Conservation (phyloP, 2,113 vertebrate genomes). For the Acrocephalus kingi region DNA sequence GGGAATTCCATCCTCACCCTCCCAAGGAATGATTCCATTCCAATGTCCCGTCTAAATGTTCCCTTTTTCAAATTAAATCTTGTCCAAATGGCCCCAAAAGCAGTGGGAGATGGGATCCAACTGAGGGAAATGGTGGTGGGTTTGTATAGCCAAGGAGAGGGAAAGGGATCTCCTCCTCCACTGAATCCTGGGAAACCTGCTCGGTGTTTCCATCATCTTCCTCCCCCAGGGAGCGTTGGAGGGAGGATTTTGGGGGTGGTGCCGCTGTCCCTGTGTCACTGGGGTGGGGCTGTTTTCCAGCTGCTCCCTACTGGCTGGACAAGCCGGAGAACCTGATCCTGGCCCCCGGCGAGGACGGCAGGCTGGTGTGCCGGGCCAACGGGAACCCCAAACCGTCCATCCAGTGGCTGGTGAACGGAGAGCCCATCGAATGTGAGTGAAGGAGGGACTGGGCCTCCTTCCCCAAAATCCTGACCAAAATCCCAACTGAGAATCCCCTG, state of each 20-base stretch:
- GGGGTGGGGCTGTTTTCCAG: constrained; percentile 62
- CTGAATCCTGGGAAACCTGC: rapidly evolving
- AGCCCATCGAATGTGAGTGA: constrained; percentile 84
- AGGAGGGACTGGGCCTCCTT: background rate
- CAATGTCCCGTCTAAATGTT: background rate
- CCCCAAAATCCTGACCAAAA: background rate
- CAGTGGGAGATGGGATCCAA: rapidly evolving
- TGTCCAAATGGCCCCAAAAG: background rate
- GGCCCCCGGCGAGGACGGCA: constrained; percentile 88
- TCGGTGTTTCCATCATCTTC: rapidly evolving
- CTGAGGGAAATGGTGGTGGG: rapidly evolving
- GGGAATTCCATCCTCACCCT: background rate
- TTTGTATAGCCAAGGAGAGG: background rate
- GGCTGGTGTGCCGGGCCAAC: constrained; percentile 90
- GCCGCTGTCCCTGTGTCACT: background rate
- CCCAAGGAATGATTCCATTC: background rate
- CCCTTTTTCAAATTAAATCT: no score
- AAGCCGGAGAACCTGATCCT: constrained; percentile 91
- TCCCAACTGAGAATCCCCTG: background rate
- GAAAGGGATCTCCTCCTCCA: rapidly evolving
- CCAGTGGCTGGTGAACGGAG: constrained; percentile 91
- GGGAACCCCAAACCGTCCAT: constrained; percentile 94
- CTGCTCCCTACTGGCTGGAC: constrained; percentile 95
- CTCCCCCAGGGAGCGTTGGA: rapidly evolving
- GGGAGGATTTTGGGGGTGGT: background rate